Evolutionary conservation across 2,888 invertebrate species (phyloP).

Genomic region (Drosophila pseudotalamancana): DNA sequence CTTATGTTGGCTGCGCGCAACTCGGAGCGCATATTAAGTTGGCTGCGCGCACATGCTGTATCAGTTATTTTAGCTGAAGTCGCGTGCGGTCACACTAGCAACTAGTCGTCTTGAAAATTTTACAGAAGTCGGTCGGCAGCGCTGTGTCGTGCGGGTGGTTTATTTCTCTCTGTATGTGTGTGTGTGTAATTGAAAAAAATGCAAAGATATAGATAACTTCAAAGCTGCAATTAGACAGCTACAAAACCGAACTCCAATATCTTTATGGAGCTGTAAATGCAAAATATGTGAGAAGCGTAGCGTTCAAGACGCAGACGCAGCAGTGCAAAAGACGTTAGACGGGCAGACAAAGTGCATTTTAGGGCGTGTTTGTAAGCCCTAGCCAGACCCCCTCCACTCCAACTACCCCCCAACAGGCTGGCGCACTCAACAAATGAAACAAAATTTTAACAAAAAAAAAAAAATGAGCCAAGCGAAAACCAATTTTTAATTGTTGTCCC

Average conservation of each 20-base stretch:
- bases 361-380: conserved; percentile 76
- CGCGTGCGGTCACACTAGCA: conserved; percentile 33
- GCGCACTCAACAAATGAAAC: conserved; percentile 50
- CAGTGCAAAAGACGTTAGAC: conserved; percentile 36
- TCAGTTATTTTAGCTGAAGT: conserved; percentile 14
- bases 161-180: conserved; percentile 51
- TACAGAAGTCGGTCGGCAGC: conserved; percentile 31
- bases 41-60: not conserved
- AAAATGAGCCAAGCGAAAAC: conserved; percentile 24
- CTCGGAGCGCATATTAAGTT: conserved; percentile 5
- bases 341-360: conserved; percentile 78
- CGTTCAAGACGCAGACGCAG: conserved; percentile 51
- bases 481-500: conserved; percentile 13
- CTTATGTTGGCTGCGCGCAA: conserved; percentile 29
- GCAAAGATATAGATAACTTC: conserved; percentile 67
- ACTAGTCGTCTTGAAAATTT: conserved; percentile 57
- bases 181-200: conserved; percentile 67
- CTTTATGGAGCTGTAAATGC: conserved; percentile 21
- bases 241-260: conserved; percentile 19
- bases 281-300: conserved; percentile 53
- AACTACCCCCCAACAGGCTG: conserved; percentile 34
- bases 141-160: conserved; percentile 56
- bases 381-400: conserved; percentile 43
- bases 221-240: conserved; percentile 45
- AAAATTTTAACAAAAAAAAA: too few relatives aligned